Base-by-base conservation (phyloP, 2,797 vertebrate genomes). In the Alouatta caraya region DNA sequence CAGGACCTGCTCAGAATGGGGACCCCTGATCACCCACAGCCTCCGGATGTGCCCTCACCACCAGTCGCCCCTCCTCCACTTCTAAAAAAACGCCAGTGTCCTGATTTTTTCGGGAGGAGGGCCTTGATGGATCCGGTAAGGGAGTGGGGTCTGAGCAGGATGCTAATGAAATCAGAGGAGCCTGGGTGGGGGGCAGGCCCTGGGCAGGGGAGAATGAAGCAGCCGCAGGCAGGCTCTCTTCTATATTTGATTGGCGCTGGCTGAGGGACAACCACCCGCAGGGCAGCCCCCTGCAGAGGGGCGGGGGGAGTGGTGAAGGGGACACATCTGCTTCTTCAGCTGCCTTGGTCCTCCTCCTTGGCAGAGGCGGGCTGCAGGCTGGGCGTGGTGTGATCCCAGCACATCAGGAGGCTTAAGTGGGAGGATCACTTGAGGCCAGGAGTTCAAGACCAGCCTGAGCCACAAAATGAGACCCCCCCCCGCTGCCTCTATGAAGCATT, bases 261-360 rank as follows among this genome's bases (percentile, higher is more conserved):
- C 96, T 98, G 86, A 97, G 92, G 96, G 93, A 87, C 24, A 92
- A 94, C 96, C 91, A 91, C 97, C 96, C 82, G 78, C 97, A 80
- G 93, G 81, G 94, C 96, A 97, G 97, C 97, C 96, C 96, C 97
- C 97, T 96, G 96, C 97, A 96, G 97, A 94, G 95, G 94, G 96
- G 72, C 72, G 92, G 94, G 96, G 93, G 95, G 14, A 1, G 4
- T 57, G 2, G n/a, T 2, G 10, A 6, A 1, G 15, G 9, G 7
- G 55, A n/a, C 50, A 6, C 39, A n/a, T 72, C 15, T 6, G 37
- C 80, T 61, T 4, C 28, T 85, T 83, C 76, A 78, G 48, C 9
- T 87, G 64, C 14, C 67, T 17, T 55, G 52, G 52, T 39, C 33
- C 24, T 52, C 73, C 5, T n/a, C 61, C n/a, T 22, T 46, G 52